Conservation (phyloP, 2,797 vertebrate genomes). For the Megalops cyprinoides region DNA sequence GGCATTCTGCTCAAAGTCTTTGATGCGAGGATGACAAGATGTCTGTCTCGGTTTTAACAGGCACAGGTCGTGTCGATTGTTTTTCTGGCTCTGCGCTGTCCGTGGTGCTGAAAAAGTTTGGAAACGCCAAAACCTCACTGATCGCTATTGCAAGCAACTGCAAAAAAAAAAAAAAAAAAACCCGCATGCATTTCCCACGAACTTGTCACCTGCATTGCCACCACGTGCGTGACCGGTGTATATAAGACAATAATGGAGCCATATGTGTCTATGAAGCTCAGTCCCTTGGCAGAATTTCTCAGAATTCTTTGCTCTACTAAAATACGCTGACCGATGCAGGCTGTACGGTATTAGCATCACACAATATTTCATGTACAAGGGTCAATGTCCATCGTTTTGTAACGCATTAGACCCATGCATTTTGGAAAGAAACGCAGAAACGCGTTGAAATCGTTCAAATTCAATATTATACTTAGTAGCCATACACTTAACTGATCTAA, state of each 20-base stretch:
- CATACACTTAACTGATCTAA: too few relatives aligned
- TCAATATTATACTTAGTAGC: too few relatives aligned
- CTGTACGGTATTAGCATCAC: not conserved
- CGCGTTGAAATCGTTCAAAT: too few relatives aligned
- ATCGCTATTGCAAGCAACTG: not conserved
- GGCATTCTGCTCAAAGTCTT: not conserved
- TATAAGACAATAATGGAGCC: too few relatives aligned
- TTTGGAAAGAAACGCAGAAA: not conserved
- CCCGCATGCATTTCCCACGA: not conserved
- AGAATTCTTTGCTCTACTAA: too few relatives aligned
- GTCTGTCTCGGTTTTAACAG: not conserved
- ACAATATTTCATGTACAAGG: not conserved
- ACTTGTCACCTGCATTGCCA: not conserved
- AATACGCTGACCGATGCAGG: too few relatives aligned
- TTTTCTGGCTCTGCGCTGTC: constrained; percentile 56
- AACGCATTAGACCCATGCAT: not conserved
- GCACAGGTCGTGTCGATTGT: not conserved
- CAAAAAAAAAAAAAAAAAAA: too few relatives aligned
- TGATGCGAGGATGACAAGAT: not conserved
- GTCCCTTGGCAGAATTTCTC: not conserved
- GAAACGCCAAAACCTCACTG: not conserved
- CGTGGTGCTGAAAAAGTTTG: constrained; percentile 65
- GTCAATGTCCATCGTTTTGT: not conserved
- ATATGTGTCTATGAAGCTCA: too few relatives aligned
- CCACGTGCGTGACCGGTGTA: too few relatives aligned